Percentiles rank a stretch among this genome's conserved stretches.
phyloP scores from a whole-genome alignment of 1,140 invertebrate genomes.

The Dreissena rostriformis region DNA sequence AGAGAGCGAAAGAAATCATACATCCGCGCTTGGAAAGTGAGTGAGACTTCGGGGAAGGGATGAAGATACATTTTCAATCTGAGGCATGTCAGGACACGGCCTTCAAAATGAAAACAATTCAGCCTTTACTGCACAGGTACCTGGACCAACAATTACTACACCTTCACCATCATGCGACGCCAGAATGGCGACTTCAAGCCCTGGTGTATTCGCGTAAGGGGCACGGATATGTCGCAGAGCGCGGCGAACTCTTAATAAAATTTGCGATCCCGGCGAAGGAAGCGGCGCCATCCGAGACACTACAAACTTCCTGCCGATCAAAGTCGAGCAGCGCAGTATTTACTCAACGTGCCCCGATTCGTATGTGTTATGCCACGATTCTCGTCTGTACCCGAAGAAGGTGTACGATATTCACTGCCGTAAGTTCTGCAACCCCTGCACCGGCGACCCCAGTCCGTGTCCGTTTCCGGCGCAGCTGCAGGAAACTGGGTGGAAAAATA shows the following conservation, averaged over 20 bases:
- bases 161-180: slow-evolving; percentile 65
- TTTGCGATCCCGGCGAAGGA: slow-evolving; percentile 65
- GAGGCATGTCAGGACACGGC: slow-evolving; percentile 58
- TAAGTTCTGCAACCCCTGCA: slow-evolving; percentile 62
- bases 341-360: slow-evolving; percentile 68
- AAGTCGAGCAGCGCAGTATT: slow-evolving; percentile 58
- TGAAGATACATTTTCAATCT: slow-evolving; percentile 64
- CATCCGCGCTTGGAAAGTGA: slow-evolving; percentile 65
- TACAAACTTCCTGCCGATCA: slow-evolving; percentile 60
- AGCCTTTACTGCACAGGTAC: slow-evolving; percentile 64
- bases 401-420: slow-evolving; percentile 58
- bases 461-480: slow-evolving; percentile 65
- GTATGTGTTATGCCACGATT: slow-evolving; percentile 46
- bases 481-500: slow-evolving; percentile 64
- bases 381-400: slow-evolving; percentile 16
- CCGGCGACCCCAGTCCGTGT: slow-evolving; percentile 61
- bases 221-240: slow-evolving; percentile 57
- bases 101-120: slow-evolving; percentile 48
- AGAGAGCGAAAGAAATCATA: slow-evolving; percentile 55
- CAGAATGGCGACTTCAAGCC: slow-evolving; percentile 55
- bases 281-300: slow-evolving; percentile 55
- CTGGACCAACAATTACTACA: slow-evolving; percentile 63
- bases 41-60: slow-evolving; percentile 68
- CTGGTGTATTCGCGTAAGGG: slow-evolving; percentile 62
- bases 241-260: slow-evolving; percentile 64